phyloP scores from a whole-genome alignment of 2,797 vertebrate species.

The Lycodopsis pacificus region DNA sequence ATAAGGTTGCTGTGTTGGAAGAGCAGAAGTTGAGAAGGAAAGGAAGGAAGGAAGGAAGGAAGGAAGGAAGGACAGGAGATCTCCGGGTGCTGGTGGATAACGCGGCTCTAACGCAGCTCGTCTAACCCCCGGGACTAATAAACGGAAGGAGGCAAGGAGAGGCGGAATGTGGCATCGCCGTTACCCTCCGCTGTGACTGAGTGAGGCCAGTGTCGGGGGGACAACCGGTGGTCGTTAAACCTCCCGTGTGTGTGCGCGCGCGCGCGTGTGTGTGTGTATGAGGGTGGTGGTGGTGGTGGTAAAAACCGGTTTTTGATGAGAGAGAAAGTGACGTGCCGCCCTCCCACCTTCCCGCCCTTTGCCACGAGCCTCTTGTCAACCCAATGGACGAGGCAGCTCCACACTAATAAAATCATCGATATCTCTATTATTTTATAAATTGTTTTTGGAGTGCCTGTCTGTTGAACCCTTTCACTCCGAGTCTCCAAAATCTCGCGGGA shows the following conservation, averaged over 20 bases:
- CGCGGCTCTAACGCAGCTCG: conserved; percentile 26
- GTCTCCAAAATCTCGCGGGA: conserved; percentile 71
- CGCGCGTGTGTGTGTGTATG: not conserved
- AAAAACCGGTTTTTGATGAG: conserved; percentile 70
- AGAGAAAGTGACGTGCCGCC: conserved; percentile 73
- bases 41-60: not conserved
- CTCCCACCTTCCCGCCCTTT: conserved; percentile 69
- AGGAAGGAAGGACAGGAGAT: not conserved
- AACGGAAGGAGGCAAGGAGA: conserved; percentile 14
- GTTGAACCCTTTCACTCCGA: conserved; percentile 34
- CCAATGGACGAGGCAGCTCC: conserved; percentile 34
- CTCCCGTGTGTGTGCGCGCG: conserved; percentile 17
- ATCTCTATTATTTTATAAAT: not conserved
- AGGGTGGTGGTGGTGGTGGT: conserved; percentile 50
- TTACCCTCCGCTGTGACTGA: conserved; percentile 42
- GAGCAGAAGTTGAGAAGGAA: conserved; percentile 41
- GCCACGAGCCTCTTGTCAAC: conserved; percentile 64
- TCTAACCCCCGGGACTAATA: conserved; percentile 21
- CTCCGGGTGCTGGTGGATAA: conserved; percentile 7
- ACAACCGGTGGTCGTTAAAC: conserved; percentile 69
- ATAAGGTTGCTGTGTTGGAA: conserved; percentile 28
- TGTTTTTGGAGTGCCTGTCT: conserved; percentile 22
- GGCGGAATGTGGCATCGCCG: conserved; percentile 55
- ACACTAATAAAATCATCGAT: conserved; percentile 9
- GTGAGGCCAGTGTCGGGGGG: conserved; percentile 53